phyloP scores from a whole-genome alignment of 2,797 vertebrate genomes.

The Pantherophis vulpinus region DNA sequence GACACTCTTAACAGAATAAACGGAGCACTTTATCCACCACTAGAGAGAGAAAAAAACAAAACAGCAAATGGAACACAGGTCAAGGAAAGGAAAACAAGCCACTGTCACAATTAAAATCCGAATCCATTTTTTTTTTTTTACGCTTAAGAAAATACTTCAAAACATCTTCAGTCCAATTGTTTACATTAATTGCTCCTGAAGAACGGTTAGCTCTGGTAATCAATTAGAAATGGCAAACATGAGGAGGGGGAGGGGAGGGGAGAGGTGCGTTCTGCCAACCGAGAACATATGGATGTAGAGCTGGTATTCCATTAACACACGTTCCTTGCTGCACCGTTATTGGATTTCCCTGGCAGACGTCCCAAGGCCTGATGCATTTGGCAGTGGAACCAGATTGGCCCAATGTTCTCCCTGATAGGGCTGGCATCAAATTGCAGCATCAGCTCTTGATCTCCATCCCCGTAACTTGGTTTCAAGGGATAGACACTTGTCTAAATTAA shows the following conservation, averaged over 20 bases:
- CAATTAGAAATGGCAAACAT: not conserved
- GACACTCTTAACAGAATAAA: not conserved
- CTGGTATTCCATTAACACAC: not conserved
- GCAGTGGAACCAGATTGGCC: conserved; percentile 13
- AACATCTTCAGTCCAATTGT: not conserved
- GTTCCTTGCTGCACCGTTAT: not conserved
- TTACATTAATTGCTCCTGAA: not conserved
- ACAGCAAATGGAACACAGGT: not conserved
- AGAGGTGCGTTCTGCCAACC: not conserved
- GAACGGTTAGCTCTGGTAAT: not conserved
- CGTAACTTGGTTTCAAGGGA: not conserved
- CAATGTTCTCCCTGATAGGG: not conserved
- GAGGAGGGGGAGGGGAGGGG: not conserved
- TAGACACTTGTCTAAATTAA: conserved; percentile 16
- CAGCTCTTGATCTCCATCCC: not conserved
- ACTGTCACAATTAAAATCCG: not conserved
- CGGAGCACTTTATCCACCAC: not conserved
- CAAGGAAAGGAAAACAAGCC: not conserved
- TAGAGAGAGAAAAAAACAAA: not conserved
- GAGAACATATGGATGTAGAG: conserved; percentile 2
- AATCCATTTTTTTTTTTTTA: not conserved
- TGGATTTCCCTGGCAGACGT: conserved; percentile 32
- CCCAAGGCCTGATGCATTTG: conserved; percentile 28
- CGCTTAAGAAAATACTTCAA: not conserved
- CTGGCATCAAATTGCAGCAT: conserved; percentile 8